Evolutionary conservation across 2,113 vertebrate genomes (phyloP), one percentile per base, ranked within the genome.

Genomic region (Siniperca knerii): DNA sequence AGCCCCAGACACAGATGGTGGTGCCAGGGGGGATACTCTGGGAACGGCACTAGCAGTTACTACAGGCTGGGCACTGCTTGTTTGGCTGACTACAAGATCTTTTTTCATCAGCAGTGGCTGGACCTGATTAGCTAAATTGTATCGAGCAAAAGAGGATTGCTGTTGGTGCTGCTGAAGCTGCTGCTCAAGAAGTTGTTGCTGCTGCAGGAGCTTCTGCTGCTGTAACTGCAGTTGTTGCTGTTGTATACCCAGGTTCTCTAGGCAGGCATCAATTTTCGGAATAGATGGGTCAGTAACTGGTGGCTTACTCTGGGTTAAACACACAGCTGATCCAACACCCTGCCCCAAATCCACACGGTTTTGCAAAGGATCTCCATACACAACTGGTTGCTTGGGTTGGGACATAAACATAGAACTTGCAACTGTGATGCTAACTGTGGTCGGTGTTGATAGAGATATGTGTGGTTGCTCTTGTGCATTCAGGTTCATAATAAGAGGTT

Each of bases 291-390:
- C 94, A 64, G 82, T 86, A 52, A 98, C 95, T 4, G 94, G 83
- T 79, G 97, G 93, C 83, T 97, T 99, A 84, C 90, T 96, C 88
- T 98, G 98, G 0, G 97, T 96, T 91, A 99, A 94, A 93, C 98
- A 99, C 69, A 99, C 96, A 0, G 98, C 97, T 85, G 96, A 96
- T 75, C 97, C 98, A 0, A 96, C 91, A 61, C 97, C 96, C 90
- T 99, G 98, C 9, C 98, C 98, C 0, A 98, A 97, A 93, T 99
- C 98, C 11, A 99, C 92, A 79, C 97, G 96, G 89, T 97, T 98
- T 92, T 98, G 98, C 91, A 98, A 96, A 62, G 98, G 98, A 93
- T 99, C 98, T 88, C 98, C 98, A 25, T 99, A 99, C 42, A 99
- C 95, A 5, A 97, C 84, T 0, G 96, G 97, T 50, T 97, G 96